Conservation (phyloP, 2,113 vertebrate genomes). For the Furnarius figulus region DNA sequence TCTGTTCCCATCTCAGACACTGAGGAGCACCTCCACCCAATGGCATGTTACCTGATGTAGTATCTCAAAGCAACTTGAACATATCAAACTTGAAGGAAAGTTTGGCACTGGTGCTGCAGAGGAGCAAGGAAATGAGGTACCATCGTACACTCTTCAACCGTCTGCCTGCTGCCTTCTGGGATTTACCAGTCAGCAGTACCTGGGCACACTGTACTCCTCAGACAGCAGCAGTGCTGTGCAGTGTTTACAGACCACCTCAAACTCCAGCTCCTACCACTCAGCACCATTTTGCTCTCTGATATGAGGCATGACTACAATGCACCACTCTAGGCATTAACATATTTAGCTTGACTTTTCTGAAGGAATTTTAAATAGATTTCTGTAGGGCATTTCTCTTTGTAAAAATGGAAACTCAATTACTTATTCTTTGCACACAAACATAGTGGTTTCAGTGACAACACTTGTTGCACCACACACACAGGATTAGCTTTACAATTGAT, state of each 20-base stretch:
- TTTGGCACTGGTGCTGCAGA: background rate
- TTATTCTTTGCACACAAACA: background rate
- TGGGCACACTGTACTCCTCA: accelerated
- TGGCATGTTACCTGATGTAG: accelerated
- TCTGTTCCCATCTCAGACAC: background rate
- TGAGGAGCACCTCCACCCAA: background rate
- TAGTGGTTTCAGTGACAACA: background rate
- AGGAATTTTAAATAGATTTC: background rate
- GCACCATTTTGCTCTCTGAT: background rate
- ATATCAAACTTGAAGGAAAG: background rate
- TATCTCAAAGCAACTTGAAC: background rate
- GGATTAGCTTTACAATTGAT: background rate
- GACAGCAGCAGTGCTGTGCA: background rate
- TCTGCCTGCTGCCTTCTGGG: accelerated
- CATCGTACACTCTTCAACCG: accelerated
- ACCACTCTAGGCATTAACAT: background rate
- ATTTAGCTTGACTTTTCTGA: background rate
- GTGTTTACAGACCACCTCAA: background rate
- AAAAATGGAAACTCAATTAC: background rate
- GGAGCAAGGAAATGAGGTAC: background rate
- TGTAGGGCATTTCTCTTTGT: background rate
- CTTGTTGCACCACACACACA: background rate
- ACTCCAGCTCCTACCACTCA: background rate
- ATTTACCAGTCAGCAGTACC: background rate
- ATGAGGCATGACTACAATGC: background rate